Conservation (phyloP, 2,888 invertebrate genomes). For the Pristionchus entomophagus region DNA sequence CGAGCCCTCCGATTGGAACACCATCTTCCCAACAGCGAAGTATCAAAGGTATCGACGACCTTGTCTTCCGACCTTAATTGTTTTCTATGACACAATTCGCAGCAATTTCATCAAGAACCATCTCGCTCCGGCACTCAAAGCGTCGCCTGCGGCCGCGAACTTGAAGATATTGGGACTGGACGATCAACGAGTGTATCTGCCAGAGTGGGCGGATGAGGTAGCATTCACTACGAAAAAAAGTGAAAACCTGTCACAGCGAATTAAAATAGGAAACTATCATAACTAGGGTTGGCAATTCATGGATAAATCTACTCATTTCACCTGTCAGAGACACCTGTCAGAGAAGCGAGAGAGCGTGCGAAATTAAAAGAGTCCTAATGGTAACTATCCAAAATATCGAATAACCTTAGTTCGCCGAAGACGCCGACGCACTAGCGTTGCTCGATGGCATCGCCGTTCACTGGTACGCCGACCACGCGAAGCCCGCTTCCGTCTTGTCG, state of each 20-base stretch:
- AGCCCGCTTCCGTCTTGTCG: slow-evolving; percentile 80
- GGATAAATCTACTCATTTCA: too few relatives aligned
- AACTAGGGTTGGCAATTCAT: too few relatives aligned
- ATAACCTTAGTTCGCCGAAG: slow-evolving; percentile 76
- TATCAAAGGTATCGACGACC: slow-evolving; percentile 56
- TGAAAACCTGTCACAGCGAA: background rate
- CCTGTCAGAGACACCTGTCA: too few relatives aligned
- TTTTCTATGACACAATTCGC: slow-evolving; percentile 73
- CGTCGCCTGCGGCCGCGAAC: slow-evolving; percentile 79
- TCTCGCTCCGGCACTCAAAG: slow-evolving; percentile 85
- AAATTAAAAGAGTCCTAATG: too few relatives aligned
- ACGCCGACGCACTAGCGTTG: slow-evolving; percentile 74
- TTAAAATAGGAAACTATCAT: too few relatives aligned
- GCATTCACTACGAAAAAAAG: background rate
- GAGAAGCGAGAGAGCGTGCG: too few relatives aligned
- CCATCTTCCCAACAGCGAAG: slow-evolving; percentile 81
- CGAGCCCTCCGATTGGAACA: slow-evolving; percentile 87
- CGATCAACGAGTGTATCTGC: slow-evolving; percentile 79
- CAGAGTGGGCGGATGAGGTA: slow-evolving; percentile 83
- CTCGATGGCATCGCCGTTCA: slow-evolving; percentile 87
- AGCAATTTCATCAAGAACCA: slow-evolving; percentile 84
- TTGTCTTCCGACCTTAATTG: background rate
- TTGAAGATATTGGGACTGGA: slow-evolving; percentile 85
- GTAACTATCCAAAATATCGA: too few relatives aligned
- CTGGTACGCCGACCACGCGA: slow-evolving; percentile 84